Percentiles rank a stretch among this genome's conserved stretches.
Conservation (phyloP, 2,113 vertebrate genomes). For the Todiramphus chloris region DNA sequence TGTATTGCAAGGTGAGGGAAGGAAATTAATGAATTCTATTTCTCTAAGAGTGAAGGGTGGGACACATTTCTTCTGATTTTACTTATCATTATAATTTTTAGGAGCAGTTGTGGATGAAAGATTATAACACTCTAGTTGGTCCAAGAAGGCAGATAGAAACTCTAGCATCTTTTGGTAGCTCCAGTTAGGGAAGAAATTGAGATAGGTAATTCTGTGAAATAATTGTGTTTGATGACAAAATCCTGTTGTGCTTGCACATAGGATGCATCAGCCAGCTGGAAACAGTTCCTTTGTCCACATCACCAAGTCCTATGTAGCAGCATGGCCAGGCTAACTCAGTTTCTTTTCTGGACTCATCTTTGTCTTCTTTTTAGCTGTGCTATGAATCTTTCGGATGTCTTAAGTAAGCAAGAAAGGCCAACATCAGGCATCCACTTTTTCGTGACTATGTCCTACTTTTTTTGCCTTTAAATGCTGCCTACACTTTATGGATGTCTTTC, state of each 20-base stretch:
- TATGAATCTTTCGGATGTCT: not conserved
- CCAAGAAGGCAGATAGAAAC: not conserved
- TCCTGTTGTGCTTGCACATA: not conserved
- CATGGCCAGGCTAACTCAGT: not conserved
- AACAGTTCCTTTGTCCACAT: not conserved
- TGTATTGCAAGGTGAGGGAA: not conserved
- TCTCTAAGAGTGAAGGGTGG: not conserved
- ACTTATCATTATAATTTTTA: not conserved
- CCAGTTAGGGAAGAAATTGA: not conserved
- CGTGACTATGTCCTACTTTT: not conserved
- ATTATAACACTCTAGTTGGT: not conserved
- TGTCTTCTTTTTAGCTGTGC: not conserved
- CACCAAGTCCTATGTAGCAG: not conserved
- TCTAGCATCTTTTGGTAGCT: not conserved
- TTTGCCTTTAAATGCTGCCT: not conserved
- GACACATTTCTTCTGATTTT: not conserved
- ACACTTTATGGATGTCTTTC: not conserved
- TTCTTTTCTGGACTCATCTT: not conserved
- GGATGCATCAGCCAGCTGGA: not conserved
- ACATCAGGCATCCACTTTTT: not conserved
- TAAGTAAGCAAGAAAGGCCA: not conserved
- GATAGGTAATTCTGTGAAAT: not conserved
- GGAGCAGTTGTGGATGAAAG: not conserved
- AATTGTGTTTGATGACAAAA: not conserved
- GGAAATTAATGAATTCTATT: not conserved